Evolutionary conservation across 2,888 invertebrate genomes (phyloP), one percentile per base, ranked within the genome.

Genomic region (Parnassius orleans): DNA sequence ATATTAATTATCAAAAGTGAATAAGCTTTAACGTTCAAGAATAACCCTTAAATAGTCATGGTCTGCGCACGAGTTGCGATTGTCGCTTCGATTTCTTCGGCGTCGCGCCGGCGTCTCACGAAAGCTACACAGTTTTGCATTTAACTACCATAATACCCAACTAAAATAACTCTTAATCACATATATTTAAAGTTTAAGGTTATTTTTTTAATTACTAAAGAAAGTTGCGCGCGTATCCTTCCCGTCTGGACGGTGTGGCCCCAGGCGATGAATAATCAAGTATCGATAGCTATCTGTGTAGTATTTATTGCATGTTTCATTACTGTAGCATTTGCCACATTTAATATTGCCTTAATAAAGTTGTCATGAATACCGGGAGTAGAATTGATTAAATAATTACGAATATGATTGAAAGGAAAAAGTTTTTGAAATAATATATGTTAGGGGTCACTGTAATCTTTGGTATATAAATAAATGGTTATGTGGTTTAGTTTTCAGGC

Each of bases 221-320:
- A 15, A 61, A 19, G 57, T 65, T 59, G 67, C 61, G 43, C 53
- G 15, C 15, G 51, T 56, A 67, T 69, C 66, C 66, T 68, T 66
- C 61, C 66, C 65, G 68, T 67, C 66, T 65, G 64, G 61, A 60
- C 65, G 55, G 60, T 61, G 57, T 50, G 65, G 62, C 64, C 62
- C 60, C 58, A 48, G 64, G 62, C 60, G 59, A 60, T 63, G 63
- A 63, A 63, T 63, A 60, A 63, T 63, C 59, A 63, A 56, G 59
- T 43, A 63, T 63, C 47, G 63, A 63, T 63, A 63, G 52, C 56
- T 60, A 63, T 63, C 63, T 56, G 15, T 41, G 52, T 43, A 47
- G 59, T 58, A 58, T 63, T 63, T 63, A 60, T 55, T 51, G 54
- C 59, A n/a, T 63, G 63, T 47, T 63, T 52, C 56, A 63, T 63